Conservation (phyloP, 2,797 vertebrate genomes). For the Hoplostethus mediterraneus region DNA sequence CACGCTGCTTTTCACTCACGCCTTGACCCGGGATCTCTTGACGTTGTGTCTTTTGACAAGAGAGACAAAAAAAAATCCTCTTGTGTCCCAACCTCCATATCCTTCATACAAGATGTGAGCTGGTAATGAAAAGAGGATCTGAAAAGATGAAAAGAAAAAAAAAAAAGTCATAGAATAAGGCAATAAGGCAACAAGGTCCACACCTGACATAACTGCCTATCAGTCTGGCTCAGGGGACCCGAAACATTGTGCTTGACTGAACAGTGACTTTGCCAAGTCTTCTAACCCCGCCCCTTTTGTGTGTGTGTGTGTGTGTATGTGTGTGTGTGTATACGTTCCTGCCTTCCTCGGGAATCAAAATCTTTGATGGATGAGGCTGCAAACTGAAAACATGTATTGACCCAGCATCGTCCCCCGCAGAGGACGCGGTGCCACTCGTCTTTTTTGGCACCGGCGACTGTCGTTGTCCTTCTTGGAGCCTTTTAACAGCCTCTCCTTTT, state of each 20-base stretch:
- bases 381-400: conserved; percentile 7
- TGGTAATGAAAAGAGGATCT: conserved; percentile 24
- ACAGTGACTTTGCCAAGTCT: conserved; percentile 1
- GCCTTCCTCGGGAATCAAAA: background rate
- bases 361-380: background rate
- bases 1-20: conserved; percentile 19
- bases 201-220: conserved; percentile 1
- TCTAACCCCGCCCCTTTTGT: background rate
- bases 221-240: conserved; percentile 3
- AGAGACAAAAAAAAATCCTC: conserved; percentile 36
- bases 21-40: conserved; percentile 10
- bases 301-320: no score
- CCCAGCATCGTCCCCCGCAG: background rate
- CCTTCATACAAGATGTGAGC: conserved; percentile 24
- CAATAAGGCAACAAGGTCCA: background rate
- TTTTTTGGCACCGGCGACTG: background rate
- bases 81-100: conserved; percentile 31
- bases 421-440: conserved; percentile 15
- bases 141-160: background rate
- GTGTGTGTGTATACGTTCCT: no score
- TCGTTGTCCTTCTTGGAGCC: conserved; percentile 23
- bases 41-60: conserved; percentile 25
- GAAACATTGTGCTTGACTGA: background rate
- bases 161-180: no score
- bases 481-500: background rate